Evolutionary conservation across 2,113 vertebrate species (phyloP).

Genomic region (Sakesphorus luctuosus): DNA sequence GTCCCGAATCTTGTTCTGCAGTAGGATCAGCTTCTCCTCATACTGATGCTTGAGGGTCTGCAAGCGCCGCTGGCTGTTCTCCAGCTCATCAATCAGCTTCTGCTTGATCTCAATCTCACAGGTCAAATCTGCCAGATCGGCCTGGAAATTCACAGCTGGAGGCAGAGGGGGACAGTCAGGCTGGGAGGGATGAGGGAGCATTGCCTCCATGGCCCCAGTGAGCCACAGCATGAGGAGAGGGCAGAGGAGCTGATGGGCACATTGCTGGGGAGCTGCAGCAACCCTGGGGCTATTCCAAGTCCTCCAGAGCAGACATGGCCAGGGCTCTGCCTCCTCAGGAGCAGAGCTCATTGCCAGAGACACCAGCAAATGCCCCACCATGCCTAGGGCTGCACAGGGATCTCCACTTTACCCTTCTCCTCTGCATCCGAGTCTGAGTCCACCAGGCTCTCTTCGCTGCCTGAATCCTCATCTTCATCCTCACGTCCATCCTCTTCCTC

Average conservation of each 20-base stretch:
- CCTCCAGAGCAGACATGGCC: fast-evolving
- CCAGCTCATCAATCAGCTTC: constrained; percentile 95
- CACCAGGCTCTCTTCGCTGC: constrained; percentile 93
- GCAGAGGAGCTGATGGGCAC: not conserved
- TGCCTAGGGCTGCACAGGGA: not conserved
- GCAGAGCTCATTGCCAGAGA: not conserved
- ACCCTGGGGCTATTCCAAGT: not conserved
- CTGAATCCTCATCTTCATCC: constrained; percentile 90
- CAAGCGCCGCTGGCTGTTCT: constrained; percentile 94
- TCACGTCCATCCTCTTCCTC: constrained; percentile 89
- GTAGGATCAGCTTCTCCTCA: constrained; percentile 93
- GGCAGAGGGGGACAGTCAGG: not conserved
- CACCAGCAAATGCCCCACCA: not conserved
- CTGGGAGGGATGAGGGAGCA: not conserved
- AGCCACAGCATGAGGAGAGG: not conserved
- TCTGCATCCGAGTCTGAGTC: constrained; percentile 94
- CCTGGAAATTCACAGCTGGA: constrained; percentile 89
- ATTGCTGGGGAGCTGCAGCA: not conserved
- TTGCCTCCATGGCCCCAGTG: not conserved
- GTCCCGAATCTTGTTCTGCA: constrained; percentile 98
- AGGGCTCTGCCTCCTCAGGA: not conserved
- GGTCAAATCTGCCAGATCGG: constrained; percentile 91
- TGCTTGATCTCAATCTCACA: constrained; percentile 99
- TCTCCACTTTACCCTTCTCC: constrained; percentile 84
- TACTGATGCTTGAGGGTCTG: constrained; percentile 96